phyloP scores from a whole-genome alignment of 2,797 vertebrate genomes.

The Uromys caudimaculatus region DNA sequence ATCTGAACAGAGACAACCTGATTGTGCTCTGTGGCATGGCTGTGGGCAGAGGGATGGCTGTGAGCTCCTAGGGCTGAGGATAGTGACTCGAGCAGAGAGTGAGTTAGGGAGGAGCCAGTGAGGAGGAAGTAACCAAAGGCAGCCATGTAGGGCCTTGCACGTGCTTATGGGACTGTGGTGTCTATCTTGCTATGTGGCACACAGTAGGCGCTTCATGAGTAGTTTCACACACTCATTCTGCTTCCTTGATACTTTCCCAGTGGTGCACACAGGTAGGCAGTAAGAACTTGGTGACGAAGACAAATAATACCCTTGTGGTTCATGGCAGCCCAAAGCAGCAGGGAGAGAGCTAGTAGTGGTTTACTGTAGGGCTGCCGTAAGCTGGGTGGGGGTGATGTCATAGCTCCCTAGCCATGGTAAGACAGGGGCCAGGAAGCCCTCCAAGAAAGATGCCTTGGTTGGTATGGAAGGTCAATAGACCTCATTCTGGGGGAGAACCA shows the following conservation, averaged over 20 bases:
- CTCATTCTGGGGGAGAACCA: not conserved
- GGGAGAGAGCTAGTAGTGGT: no score
- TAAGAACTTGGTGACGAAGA: accelerated
- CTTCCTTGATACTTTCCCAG: not conserved
- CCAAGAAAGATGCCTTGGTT: not conserved
- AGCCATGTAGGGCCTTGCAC: accelerated
- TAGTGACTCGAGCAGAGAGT: not conserved
- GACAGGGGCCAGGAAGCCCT: not conserved
- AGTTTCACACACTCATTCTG: accelerated
- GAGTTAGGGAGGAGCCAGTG: accelerated
- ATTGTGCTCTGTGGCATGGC: not conserved
- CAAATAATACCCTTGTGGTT: no score
- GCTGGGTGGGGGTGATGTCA: not conserved
- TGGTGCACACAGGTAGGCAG: not conserved
- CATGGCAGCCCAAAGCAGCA: not conserved
- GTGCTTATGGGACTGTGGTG: not conserved
- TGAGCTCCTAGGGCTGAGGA: accelerated
- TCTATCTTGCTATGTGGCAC: not conserved
- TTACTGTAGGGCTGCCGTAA: not conserved
- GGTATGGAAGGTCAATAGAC: not conserved
- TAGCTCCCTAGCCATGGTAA: not conserved
- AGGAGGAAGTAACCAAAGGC: no score
- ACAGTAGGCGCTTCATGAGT: not conserved
- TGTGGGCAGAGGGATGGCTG: not conserved
- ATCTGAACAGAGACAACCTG: not conserved